Evolutionary conservation across 2,888 invertebrate genomes (phyloP), one percentile per base, ranked within the genome.

Genomic region (Theretra japonica): DNA sequence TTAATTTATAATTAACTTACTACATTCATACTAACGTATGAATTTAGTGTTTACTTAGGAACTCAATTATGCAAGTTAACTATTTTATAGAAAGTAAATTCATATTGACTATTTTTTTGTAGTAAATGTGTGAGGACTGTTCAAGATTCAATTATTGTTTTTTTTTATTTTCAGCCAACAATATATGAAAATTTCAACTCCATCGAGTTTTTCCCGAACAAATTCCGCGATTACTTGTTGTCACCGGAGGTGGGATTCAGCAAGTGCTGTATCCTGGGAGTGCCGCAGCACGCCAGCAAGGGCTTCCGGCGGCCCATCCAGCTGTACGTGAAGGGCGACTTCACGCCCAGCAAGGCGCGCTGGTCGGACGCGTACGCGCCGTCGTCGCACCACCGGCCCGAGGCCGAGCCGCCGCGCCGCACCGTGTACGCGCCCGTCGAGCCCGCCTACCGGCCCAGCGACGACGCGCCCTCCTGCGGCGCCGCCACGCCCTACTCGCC

Each of bases 171-270:
- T 30, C 94, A 98, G 98, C 97, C 97, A 83, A 96, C 96, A 17
- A 98, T 98, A 77, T 97, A 96, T 87, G 96, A 97, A 82, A 98
- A 98, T 88, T 99, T 97, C 94, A 96, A 97, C 82, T 95, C 95
- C 70, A 98, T 99, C 79, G 96, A 97, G 86, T 96, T 99, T 85
- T 97, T 97, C 81, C 99, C 99, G 8, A 97, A 98, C 81, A 97
- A 97, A 85, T 99, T 99, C 89, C 97, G 97, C 70, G 98, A 99
- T 84, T 99, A 97, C 91, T 95, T 99, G 56, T 95, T 99, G 4
- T 97, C 97, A 28, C 95, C 97, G 0, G 98, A 98, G 86, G 97
- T 99, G 62, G 99, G 99, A 5, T 99, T 99, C 92, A 97, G 96
- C 84, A 98, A 97, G 86, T 98, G 97, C 86, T 98, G 98, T 85